phyloP scores from a whole-genome alignment of 2,888 invertebrate genomes.

The Auanema sp. region DNA sequence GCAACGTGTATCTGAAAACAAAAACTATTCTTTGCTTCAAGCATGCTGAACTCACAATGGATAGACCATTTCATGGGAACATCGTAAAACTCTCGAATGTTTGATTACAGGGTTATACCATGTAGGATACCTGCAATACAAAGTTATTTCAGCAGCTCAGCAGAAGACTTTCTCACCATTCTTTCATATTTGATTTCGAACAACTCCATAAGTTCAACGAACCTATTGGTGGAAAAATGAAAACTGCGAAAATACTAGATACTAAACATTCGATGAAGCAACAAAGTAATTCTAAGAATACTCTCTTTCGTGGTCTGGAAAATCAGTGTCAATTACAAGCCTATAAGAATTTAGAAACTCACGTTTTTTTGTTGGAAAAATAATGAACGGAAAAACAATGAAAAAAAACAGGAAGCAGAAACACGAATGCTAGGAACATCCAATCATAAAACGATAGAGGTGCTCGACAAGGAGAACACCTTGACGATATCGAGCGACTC shows the following conservation, averaged over 20 bases:
- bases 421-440: constrained; percentile 81
- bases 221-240: constrained; percentile 82
- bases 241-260: constrained; percentile 78
- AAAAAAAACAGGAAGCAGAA: constrained; percentile 80
- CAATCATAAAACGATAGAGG: constrained; percentile 53
- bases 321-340: too few species aligned
- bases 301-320: constrained; percentile 29
- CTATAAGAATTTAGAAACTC: too few species aligned
- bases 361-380: constrained; percentile 15
- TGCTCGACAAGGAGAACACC: constrained; percentile 42
- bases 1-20: constrained; percentile 17
- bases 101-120: constrained; percentile 90
- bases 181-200: constrained; percentile 71
- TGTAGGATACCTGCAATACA: constrained; percentile 73
- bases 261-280: constrained; percentile 80
- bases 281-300: constrained; percentile 63
- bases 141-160: neutral
- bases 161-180: constrained; percentile 75
- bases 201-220: constrained; percentile 75
- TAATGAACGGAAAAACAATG: constrained; percentile 68
- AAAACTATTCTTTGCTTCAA: neutral
- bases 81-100: constrained; percentile 83
- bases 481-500: constrained; percentile 24
- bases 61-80: constrained; percentile 96
- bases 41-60: constrained; percentile 75